Percentiles rank a stretch among this genome's conserved stretches.
These are phyloP conservation scores for Tipula unca DNA, from an alignment of 2,888 invertebrate species.

Conservation along the genomic window DNA sequence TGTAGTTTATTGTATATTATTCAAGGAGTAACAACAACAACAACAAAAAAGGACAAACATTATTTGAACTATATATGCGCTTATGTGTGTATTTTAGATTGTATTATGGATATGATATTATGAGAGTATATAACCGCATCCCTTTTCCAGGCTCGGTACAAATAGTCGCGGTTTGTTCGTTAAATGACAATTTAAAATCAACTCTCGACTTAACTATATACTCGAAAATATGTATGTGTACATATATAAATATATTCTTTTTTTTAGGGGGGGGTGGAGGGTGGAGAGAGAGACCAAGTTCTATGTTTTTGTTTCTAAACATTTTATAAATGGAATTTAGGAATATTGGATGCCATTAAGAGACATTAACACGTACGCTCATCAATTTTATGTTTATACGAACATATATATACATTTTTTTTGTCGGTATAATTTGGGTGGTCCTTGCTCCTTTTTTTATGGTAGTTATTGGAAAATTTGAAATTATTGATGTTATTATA, in stretches of 20 bases:
- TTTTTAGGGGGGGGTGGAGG: background rate
- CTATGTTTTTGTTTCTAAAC: background rate
- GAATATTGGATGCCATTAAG: background rate
- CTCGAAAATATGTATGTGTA: background rate
- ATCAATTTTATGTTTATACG: background rate
- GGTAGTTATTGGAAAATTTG: background rate
- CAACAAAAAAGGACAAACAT: background rate
- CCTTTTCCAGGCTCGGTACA: background rate
- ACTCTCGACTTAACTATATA: background rate
- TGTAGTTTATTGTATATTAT: slow-evolving; percentile 8
- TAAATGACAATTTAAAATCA: slow-evolving; percentile 14
- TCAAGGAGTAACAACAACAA: background rate
- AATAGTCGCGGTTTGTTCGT: background rate
- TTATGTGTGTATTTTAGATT: background rate
- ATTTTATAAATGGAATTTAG: background rate
- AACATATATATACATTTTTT: background rate
- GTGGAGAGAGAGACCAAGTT: too few relatives aligned
- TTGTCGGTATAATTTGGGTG: background rate
- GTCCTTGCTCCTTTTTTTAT: background rate
- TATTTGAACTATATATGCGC: background rate
- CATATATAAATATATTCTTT: background rate
- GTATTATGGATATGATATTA: background rate
- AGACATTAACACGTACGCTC: slow-evolving; percentile 14
- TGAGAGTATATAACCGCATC: background rate
- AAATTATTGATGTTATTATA: slow-evolving; percentile 1